Evolutionary conservation across 2,888 invertebrate genomes (phyloP), one percentile per base, ranked within the genome.

Genomic region (Plagiodera versicolora): DNA sequence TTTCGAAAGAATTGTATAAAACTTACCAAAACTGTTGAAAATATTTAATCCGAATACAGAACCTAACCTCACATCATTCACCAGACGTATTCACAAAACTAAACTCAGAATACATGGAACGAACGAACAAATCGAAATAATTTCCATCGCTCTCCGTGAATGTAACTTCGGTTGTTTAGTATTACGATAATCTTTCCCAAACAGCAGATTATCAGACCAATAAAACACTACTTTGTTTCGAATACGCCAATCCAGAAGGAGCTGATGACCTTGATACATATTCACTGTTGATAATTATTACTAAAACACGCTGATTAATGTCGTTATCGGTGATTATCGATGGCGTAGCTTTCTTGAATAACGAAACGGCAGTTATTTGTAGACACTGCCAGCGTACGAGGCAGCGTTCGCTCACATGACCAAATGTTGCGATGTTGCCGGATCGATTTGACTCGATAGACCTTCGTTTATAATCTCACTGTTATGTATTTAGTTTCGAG

Each of bases 401-500:
- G 18, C 45, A 32, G 56, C 56, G 56, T 51, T 56, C 58, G 53
- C 55, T 47, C 59, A 58, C 61, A 58, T 64, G 66, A 65, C 61
- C 56, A 56, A 56, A 46, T 54, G 18, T 17, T 2, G 55, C 60
- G 53, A 46, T 59, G 62, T 64, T 58, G 64, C 44, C 63, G 39
- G 48, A 47, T 24, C 32, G 30, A 10, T 2, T 11, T 2, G 10
- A 32, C 50, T 10, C 17, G 1, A 32, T 17, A 17, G 50, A 11
- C 18, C 6, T n/a, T 11, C 9, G 10, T 6, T 28, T 17, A 4
- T 30, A 8, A 24, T 16, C 46, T n/a, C n/a, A n/a, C n/a, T n/a
- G n/a, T n/a, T n/a, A n/a, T n/a, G n/a, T n/a, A n/a, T n/a, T n/a
- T n/a, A n/a, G n/a, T n/a, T n/a, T n/a, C n/a, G n/a, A n/a, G n/a